Base-by-base conservation (phyloP, 1,140 invertebrate species). In the Cydia strobilella region DNA sequence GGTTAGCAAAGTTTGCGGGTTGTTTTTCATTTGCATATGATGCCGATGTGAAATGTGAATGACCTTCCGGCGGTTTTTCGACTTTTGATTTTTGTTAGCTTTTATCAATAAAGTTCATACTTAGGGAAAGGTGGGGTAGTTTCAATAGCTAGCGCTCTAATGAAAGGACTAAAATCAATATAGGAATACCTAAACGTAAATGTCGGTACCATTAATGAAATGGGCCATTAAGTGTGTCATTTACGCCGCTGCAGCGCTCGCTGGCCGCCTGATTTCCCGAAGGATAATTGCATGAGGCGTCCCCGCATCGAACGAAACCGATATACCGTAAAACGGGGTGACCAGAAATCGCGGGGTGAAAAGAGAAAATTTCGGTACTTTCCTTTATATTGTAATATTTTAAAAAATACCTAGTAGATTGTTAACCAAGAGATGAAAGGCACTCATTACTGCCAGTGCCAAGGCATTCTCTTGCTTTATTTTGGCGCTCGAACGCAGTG, bases 21-120 rank as follows among this genome's bases (percentile, higher is more conserved):
- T 69, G 27, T 35, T 69, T 69, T 39, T 31, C 27, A 69, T 69
- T 69, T 69, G 65, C 65, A 69, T 69, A 69, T 66, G 27, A 66
- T n/a, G 27, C 51, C 51, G 51, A 20, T 54, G 15, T 9, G 51
- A 54, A 59, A 10, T 59, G 48, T 51, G 54, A 59, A 59, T 59
- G 54, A 59, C 2, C 54, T 59, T 23, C 18, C 23, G 54, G 18
- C 9, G 20, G 2, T 59, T 59, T 59, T 59, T 59, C 20, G 9
- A 59, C 18, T 20, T 10, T 59, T 59, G 54, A 1, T 59, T 23
- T 10, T 12, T 59, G 20, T 51, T 51, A 51, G n/a, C 20, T 20
- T 23, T 59, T 59, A 59, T 59, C 18, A 23, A 59, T 59, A 59
- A 23, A 12, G 7, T 59, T 59, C 5, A 20, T 23, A 51, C 3